Evolutionary conservation across 2,797 vertebrate species (phyloP).

Genomic region (Neosalanx taihuensis): DNA sequence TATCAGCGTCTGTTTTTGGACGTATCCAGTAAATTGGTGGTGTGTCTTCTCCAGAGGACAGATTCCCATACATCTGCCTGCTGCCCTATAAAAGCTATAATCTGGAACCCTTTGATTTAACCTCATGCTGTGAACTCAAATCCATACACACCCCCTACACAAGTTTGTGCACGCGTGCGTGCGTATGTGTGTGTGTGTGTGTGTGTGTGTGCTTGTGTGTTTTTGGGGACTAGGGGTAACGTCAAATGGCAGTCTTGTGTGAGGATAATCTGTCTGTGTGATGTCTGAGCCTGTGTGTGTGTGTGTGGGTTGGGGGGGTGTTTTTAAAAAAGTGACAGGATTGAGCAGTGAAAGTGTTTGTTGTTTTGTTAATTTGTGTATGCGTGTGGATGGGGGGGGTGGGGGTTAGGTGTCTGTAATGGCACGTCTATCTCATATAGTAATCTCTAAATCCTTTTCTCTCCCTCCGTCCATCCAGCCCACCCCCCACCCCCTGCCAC

Average conservation of each 20-base stretch:
- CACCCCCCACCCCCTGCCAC: not conserved
- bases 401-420: constrained; percentile 27
- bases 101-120: constrained; percentile 45
- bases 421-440: constrained; percentile 37
- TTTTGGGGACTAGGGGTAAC: constrained; percentile 20
- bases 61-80: constrained; percentile 46
- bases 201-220: constrained; percentile 29
- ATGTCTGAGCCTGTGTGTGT: constrained; percentile 49
- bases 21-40: not conserved
- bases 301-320: constrained; percentile 31
- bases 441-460: constrained; percentile 34
- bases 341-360: constrained; percentile 33
- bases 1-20: not conserved
- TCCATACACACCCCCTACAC: constrained; percentile 14
- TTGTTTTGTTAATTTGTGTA: constrained; percentile 8
- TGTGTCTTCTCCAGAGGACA: constrained; percentile 13
- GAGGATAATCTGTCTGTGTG: constrained; percentile 58
- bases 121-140: constrained; percentile 54
- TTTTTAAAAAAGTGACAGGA: constrained; percentile 15
- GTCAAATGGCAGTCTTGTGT: constrained; percentile 50
- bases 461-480: not conserved
- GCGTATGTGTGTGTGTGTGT: constrained; percentile 23
- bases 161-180: not conserved
- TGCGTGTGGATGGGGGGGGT: constrained; percentile 6
- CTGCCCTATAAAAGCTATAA: constrained; percentile 56